Base-by-base conservation (phyloP, 2,797 vertebrate species). In the Sebastes hubbsi region DNA sequence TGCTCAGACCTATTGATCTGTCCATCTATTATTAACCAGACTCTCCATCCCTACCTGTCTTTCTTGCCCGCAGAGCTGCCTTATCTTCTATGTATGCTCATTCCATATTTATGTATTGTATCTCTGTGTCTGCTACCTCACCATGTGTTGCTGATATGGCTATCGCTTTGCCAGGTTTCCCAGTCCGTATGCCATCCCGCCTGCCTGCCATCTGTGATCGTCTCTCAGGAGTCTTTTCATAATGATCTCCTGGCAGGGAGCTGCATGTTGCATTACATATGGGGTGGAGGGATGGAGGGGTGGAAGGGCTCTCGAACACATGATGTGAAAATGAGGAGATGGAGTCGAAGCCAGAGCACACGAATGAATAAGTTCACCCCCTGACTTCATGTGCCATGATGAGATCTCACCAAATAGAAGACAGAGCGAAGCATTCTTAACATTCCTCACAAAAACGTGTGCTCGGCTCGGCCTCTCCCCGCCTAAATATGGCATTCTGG, bases 341-440 rank as follows among this genome's bases (percentile, higher is more conserved):
- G 24, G 64, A 78, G 79, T 76, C 16, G 4, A 70, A 78, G 72
- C 76, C 72, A 73, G 36, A 36, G 72, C 55, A 60, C 82, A 79
- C 25, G 75, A 30, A 69, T 64, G 67, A 75, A 64, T n/a, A 61
- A 69, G 69, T 59, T 82, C 54, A 27, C 16, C 36, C 54, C 22
- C 46, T 49, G 36, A 14, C 42, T 60, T 82, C 11, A 2, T 63
- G 86, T 75, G 73, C 79, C 82, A 54, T 13, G 27, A 73, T 69
- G 80, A 77, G 82, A 82, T 75, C 74, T 85, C 78, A 87, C 61
- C 81, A 80, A 90, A 75, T 67, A 67, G 70, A 81, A 83, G 61
- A 55, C 85, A 73, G 74, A 67, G 38, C 16, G 77, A 65, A 68
- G 82, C 83, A 92, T 94, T 93, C 89, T 86, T 76, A n/a, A 72